A percentile compares a stretch with the other conserved stretches of the same genome.
phyloP scores from a whole-genome alignment of 2,113 vertebrate genomes.

The Dolichotis patagonum region DNA sequence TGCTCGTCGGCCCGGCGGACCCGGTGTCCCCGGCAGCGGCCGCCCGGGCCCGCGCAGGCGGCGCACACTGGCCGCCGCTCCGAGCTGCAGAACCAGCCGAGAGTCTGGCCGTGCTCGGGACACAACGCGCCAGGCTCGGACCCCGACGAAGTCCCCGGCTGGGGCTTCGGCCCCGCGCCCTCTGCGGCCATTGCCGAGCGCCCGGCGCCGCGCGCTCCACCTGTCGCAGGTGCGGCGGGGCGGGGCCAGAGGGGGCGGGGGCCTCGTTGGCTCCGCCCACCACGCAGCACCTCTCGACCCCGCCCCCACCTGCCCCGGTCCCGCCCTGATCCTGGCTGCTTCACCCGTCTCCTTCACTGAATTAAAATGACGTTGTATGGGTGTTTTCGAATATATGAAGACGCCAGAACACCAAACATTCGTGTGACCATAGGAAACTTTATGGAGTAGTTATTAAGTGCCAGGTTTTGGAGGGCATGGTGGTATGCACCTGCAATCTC shows the following conservation, averaged over 20 bases:
- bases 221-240: slow-evolving; percentile 78
- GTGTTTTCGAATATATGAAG: neutral
- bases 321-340: fast-evolving
- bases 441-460: neutral
- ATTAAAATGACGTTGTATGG: neutral
- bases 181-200: slow-evolving; percentile 69
- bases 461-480: neutral
- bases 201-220: slow-evolving; percentile 65
- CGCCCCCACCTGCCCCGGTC: neutral
- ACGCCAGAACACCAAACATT: neutral
- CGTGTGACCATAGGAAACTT: neutral
- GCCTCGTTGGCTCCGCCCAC: neutral
- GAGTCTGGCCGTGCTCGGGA: slow-evolving; percentile 84
- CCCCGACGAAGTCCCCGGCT: neutral
- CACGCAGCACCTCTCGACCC: neutral
- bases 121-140: slow-evolving; percentile 73
- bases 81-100: slow-evolving; percentile 89
- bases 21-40: slow-evolving; percentile 88
- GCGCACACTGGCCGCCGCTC: slow-evolving; percentile 89
- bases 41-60: slow-evolving; percentile 84
- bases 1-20: slow-evolving; percentile 85
- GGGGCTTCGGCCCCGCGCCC: neutral
- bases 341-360: neutral
- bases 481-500: neutral
- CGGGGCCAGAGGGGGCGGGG: slow-evolving; percentile 39